phyloP scores from a whole-genome alignment of 1,140 invertebrate genomes.

The Rhynchophorus ferrugineus region DNA sequence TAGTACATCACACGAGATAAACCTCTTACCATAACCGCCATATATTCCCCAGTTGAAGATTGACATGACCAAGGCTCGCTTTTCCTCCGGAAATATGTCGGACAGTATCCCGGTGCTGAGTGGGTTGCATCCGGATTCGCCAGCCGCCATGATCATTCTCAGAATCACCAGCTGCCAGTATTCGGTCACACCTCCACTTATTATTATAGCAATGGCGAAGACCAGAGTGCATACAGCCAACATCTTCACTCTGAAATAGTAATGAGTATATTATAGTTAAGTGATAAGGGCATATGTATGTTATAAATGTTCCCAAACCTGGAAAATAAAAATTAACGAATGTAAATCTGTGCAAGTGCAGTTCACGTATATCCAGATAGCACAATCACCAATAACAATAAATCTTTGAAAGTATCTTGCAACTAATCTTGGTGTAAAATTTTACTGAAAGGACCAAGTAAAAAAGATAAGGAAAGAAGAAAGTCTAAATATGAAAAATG shows the following conservation, averaged over 20 bases:
- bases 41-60: constrained; percentile 97
- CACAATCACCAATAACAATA: too few species aligned
- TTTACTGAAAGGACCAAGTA: too few species aligned
- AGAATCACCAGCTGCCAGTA: constrained; percentile 87
- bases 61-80: constrained; percentile 80
- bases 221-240: constrained; percentile 69
- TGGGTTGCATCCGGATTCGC: constrained; percentile 85
- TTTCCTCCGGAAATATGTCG: constrained; percentile 74
- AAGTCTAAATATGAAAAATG: too few species aligned
- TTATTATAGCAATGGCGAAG: constrained; percentile 72
- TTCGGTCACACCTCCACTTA: constrained; percentile 74
- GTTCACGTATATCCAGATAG: too few species aligned
- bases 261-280: too few species aligned
- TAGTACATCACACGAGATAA: neutral
- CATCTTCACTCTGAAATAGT: constrained; percentile 50
- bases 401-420: too few species aligned
- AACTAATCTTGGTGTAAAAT: too few species aligned
- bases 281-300: too few species aligned
- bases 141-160: constrained; percentile 79
- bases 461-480: too few species aligned
- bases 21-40: constrained; percentile 68
- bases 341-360: too few species aligned
- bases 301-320: too few species aligned
- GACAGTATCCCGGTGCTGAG: constrained; percentile 79
- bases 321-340: too few species aligned